Evolutionary conservation across 2,888 invertebrate species (phyloP).

Genomic region (Cyclophora punctaria): DNA sequence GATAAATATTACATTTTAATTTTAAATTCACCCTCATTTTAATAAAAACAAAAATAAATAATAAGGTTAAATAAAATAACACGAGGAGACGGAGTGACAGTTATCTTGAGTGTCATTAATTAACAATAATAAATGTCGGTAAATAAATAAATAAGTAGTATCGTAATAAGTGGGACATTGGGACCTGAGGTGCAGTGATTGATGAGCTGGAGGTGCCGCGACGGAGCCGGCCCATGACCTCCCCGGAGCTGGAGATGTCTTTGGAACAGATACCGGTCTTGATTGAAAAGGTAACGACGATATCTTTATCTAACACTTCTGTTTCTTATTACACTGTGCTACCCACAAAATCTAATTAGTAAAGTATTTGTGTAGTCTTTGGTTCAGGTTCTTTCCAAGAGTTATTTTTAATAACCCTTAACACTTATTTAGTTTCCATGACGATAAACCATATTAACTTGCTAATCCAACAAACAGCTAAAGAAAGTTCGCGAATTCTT

Average conservation of each 20-base stretch:
- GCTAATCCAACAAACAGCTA: too few relatives aligned
- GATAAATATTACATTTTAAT: constrained; percentile 19
- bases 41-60: constrained; percentile 20
- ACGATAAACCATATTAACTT: too few relatives aligned
- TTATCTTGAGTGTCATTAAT: constrained; percentile 46
- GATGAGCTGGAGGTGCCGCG: constrained; percentile 35
- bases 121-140: constrained; percentile 29
- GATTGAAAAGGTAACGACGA: constrained; percentile 54
- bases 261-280: constrained; percentile 63
- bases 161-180: constrained; percentile 34
- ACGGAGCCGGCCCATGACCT: constrained; percentile 41
- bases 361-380: too few relatives aligned
- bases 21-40: constrained; percentile 32
- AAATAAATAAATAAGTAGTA: constrained; percentile 37
- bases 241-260: constrained; percentile 59
- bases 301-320: too few relatives aligned
- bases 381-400: too few relatives aligned
- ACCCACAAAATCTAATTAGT: too few relatives aligned
- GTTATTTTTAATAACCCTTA: too few relatives aligned
- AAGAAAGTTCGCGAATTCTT: too few relatives aligned
- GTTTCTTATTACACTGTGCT: too few relatives aligned
- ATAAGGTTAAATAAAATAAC: constrained; percentile 18
- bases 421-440: too few relatives aligned
- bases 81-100: constrained; percentile 42
- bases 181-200: constrained; percentile 34